Conservation (phyloP, 2,888 invertebrate genomes). For the Heliconius cydno region DNA sequence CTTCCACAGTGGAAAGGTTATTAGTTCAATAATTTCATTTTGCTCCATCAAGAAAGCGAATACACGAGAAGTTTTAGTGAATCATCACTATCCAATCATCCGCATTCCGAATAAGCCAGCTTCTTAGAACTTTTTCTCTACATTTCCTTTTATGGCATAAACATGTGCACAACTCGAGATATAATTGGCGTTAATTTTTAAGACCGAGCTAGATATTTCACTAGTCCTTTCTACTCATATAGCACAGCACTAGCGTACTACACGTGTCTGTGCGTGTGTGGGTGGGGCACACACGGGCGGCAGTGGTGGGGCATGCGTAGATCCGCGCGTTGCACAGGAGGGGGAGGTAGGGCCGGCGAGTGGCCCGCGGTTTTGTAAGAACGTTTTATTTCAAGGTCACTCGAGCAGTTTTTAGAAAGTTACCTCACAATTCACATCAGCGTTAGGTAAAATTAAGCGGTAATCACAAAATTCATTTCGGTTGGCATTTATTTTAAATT, state of each 20-base stretch:
- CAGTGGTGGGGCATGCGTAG: conserved; percentile 69
- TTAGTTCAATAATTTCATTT: conserved; percentile 6
- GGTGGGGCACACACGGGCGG: conserved; percentile 56
- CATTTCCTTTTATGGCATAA: conserved; percentile 41
- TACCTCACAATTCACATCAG: conserved; percentile 67
- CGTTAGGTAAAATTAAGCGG: conserved; percentile 68
- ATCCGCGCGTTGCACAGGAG: conserved; percentile 64
- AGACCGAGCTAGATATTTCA: conserved; percentile 70
- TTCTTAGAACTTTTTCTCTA: conserved; percentile 46
- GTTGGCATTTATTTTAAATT: not conserved
- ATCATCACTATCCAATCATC: conserved; percentile 47
- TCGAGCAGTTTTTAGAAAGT: conserved; percentile 83
- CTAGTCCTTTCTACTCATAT: conserved; percentile 70
- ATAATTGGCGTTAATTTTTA: conserved; percentile 40
- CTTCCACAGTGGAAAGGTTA: conserved; percentile 34
- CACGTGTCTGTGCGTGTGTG: conserved; percentile 53
- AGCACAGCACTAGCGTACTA: conserved; percentile 47
- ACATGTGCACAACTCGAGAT: conserved; percentile 35
- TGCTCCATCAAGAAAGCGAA: conserved; percentile 1
- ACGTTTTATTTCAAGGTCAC: conserved; percentile 83
- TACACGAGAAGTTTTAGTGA: conserved; percentile 34
- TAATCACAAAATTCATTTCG: conserved; percentile 30
- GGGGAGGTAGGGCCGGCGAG: conserved; percentile 73
- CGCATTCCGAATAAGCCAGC: conserved; percentile 46
- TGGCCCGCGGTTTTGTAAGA: conserved; percentile 82